These are phyloP conservation scores for Apostichopus leukothele DNA, from an alignment of 53 echinoderm and acorn worm species.

Conservation along the genomic window DNA sequence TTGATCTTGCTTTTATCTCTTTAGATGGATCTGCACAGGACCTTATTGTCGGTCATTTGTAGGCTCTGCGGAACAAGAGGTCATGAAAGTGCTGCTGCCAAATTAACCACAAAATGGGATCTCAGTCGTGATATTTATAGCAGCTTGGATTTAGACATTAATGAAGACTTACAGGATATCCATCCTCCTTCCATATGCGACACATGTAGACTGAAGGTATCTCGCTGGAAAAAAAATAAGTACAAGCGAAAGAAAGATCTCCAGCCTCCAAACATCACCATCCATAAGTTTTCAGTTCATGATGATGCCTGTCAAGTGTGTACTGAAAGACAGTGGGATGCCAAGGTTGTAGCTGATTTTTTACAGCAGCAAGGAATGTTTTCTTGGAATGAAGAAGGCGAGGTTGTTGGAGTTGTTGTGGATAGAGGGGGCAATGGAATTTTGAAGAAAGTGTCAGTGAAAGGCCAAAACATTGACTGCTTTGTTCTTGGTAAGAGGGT, in stretches of 20 bases:
- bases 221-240: constrained; percentile 6
- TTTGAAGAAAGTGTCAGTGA: background rate
- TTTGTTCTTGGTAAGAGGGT: background rate
- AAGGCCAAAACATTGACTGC: background rate
- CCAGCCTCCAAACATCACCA: background rate
- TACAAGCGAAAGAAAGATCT: background rate
- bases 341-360: background rate
- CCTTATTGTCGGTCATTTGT: background rate
- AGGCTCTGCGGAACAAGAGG: constrained; percentile 8
- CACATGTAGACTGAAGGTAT: background rate
- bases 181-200: constrained; percentile 7
- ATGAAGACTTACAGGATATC: background rate
- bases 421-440: background rate
- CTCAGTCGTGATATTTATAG: background rate
- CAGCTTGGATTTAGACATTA: background rate
- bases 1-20: background rate
- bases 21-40: constrained; percentile 1
- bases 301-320: background rate
- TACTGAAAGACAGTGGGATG: background rate
- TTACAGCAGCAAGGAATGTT: background rate
- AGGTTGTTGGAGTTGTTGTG: background rate
- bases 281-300: background rate
- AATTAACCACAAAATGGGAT: background rate
- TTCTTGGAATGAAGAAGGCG: background rate
- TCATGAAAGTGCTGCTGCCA: constrained; percentile 4